Percentiles rank a stretch among this genome's conserved stretches.
Evolutionary conservation across 2,113 vertebrate species (phyloP).

Genomic region (Gila orcuttii): DNA sequence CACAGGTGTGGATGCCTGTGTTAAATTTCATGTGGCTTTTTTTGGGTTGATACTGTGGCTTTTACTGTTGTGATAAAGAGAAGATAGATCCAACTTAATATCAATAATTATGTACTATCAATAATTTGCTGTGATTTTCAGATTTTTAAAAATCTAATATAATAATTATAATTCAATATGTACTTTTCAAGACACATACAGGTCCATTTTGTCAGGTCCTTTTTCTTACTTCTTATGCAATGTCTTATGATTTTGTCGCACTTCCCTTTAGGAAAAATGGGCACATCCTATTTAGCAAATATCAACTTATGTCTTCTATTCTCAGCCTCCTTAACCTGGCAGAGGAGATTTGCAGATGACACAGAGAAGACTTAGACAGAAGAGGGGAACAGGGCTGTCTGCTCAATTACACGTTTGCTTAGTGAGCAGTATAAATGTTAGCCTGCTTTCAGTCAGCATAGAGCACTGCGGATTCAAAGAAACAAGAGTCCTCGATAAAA

Average conservation of each 20-base stretch:
- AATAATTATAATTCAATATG: background rate
- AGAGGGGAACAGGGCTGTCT: constrained; percentile 8
- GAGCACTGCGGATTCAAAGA: background rate
- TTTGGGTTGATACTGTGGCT: too few relatives aligned
- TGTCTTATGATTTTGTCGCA: background rate
- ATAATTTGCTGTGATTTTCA: too few relatives aligned
- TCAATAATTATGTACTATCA: too few relatives aligned
- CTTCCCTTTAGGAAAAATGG: constrained; percentile 2
- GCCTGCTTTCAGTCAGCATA: constrained; percentile 50
- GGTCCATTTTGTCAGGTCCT: background rate
- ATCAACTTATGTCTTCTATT: constrained; percentile 20
- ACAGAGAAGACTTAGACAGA: constrained; percentile 19
- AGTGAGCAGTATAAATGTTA: constrained; percentile 46
- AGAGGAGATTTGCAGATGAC: constrained; percentile 11
- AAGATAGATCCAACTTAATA: too few relatives aligned
- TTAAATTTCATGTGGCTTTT: constrained; percentile 50
- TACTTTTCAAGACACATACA: background rate
- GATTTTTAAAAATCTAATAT: background rate
- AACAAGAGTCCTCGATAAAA: background rate
- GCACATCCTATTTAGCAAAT: constrained; percentile 27
- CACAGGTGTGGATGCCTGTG: constrained; percentile 12
- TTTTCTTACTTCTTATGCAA: background rate
- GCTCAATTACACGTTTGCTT: constrained; percentile 55
- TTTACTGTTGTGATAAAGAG: too few relatives aligned
- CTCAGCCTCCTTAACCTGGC: background rate